Conservation (phyloP, 92 coral and sea anemone species). For the Siderastrea radians region DNA sequence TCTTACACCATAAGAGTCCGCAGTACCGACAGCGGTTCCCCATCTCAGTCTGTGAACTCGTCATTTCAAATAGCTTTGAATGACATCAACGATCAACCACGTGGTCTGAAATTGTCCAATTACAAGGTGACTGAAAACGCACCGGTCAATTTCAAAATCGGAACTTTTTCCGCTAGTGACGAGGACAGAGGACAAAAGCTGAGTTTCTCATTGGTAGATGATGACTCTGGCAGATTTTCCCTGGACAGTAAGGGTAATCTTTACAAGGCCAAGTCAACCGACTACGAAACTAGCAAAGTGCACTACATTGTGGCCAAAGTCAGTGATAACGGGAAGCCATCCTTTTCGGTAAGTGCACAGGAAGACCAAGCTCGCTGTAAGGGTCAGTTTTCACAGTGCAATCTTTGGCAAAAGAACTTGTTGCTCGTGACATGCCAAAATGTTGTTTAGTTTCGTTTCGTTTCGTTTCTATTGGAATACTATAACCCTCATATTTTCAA, state of each 20-base stretch:
- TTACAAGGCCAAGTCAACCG: slow-evolving; percentile 76
- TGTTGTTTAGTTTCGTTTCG: too few relatives aligned
- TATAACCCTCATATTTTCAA: too few relatives aligned
- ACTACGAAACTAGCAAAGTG: slow-evolving; percentile 83
- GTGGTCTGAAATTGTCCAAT: slow-evolving; percentile 78
- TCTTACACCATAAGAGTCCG: slow-evolving; percentile 73
- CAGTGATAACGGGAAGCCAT: slow-evolving; percentile 77
- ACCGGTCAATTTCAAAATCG: slow-evolving; percentile 72
- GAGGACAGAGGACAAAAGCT: slow-evolving; percentile 84
- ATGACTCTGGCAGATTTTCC: slow-evolving; percentile 76
- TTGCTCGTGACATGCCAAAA: neutral
- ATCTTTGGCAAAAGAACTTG: too few relatives aligned
- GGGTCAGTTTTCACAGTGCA: neutral
- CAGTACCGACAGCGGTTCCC: slow-evolving; percentile 92
- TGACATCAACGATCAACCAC: slow-evolving; percentile 88
- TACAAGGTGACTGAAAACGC: slow-evolving; percentile 82
- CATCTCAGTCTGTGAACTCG: slow-evolving; percentile 65
- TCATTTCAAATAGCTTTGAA: slow-evolving; percentile 64
- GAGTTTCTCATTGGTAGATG: slow-evolving; percentile 73
- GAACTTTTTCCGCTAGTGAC: slow-evolving; percentile 77
- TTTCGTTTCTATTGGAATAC: too few relatives aligned
- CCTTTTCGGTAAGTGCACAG: slow-evolving; percentile 65
- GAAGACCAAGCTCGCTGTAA: neutral
- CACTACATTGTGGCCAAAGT: slow-evolving; percentile 73
- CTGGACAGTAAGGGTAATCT: slow-evolving; percentile 72